These are phyloP conservation scores for Tenualosa thibaudeaui DNA, from an alignment of 2,797 vertebrate genomes.

Conservation along the genomic window DNA sequence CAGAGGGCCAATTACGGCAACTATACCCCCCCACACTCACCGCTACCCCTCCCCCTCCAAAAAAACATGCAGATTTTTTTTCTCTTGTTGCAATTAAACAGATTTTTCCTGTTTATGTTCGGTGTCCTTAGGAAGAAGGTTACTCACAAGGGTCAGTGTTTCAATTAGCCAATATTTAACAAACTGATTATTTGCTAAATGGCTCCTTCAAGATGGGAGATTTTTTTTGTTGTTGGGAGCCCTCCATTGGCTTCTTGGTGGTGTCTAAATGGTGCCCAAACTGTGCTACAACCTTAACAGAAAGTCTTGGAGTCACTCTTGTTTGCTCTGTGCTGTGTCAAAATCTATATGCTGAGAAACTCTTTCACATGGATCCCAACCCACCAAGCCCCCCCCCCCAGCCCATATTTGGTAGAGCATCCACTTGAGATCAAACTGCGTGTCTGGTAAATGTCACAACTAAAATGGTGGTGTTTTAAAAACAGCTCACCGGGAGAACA, in stretches of 20 bases:
- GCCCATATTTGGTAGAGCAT: conserved; percentile 64
- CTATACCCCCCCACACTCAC: background rate
- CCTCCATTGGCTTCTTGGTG: conserved; percentile 48
- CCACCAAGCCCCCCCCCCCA: conserved; percentile 56
- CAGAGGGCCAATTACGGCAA: conserved; percentile 91
- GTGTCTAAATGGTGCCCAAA: conserved; percentile 48
- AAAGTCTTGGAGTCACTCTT: conserved; percentile 43
- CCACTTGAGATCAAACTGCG: conserved; percentile 48
- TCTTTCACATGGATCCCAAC: conserved; percentile 31
- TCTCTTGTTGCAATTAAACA: conserved; percentile 86
- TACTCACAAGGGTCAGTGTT: conserved; percentile 85
- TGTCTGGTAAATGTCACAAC: conserved; percentile 51
- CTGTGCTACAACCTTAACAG: conserved; percentile 53
- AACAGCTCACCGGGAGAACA: conserved; percentile 3
- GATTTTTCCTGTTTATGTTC: conserved; percentile 98
- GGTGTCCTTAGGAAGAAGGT: conserved; percentile 86
- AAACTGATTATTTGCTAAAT: conserved; percentile 90
- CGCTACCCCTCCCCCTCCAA: conserved; percentile 69
- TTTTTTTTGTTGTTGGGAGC: conserved; percentile 39
- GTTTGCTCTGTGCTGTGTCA: conserved; percentile 34
- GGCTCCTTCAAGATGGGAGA: conserved; percentile 69
- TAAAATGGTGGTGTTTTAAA: conserved; percentile 25
- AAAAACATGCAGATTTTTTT: conserved; percentile 66
- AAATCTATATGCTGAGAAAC: conserved; percentile 29
- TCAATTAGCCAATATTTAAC: conserved; percentile 94